A percentile compares a stretch with the other conserved stretches of the same genome.
phyloP scores from a whole-genome alignment of 2,113 vertebrate species.

The Poeciliopsis occidentalis region DNA sequence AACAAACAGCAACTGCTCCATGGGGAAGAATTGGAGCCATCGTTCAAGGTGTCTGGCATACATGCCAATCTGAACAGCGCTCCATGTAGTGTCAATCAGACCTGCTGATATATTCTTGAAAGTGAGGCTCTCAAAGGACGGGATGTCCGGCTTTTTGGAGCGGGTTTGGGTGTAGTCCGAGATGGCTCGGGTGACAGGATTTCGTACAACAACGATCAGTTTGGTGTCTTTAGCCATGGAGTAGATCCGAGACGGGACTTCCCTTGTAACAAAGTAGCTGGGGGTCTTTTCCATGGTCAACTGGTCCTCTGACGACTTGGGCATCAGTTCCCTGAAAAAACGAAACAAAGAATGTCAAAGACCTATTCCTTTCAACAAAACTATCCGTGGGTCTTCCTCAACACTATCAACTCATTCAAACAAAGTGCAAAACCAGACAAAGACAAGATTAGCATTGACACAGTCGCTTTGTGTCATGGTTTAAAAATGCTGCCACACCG shows the following conservation, averaged over 20 bases:
- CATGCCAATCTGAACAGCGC: slow-evolving; percentile 94
- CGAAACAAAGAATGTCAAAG: slow-evolving; percentile 13
- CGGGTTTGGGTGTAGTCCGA: slow-evolving; percentile 96
- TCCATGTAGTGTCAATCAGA: slow-evolving; percentile 92
- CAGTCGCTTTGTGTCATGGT: slow-evolving; percentile 9
- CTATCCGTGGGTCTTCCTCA: neutral
- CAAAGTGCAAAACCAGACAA: slow-evolving; percentile 3
- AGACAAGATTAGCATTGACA: slow-evolving; percentile 28
- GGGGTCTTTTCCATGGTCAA: slow-evolving; percentile 98
- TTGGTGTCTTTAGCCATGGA: slow-evolving; percentile 91
- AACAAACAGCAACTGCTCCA: slow-evolving; percentile 91
- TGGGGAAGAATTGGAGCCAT: slow-evolving; percentile 91
- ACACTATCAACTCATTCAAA: neutral
- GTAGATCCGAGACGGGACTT: slow-evolving; percentile 89
- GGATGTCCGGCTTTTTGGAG: slow-evolving; percentile 92
- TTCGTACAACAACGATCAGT: slow-evolving; percentile 92
- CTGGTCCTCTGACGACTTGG: slow-evolving; percentile 89
- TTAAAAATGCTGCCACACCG: slow-evolving; percentile 20
- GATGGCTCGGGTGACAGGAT: slow-evolving; percentile 92
- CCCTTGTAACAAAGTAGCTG: slow-evolving; percentile 92
- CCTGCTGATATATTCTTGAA: slow-evolving; percentile 90
- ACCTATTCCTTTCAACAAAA: neutral
- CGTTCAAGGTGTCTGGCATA: slow-evolving; percentile 94
- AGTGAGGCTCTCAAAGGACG: slow-evolving; percentile 91
- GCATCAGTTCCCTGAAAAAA: slow-evolving; percentile 88